Percentiles rank a stretch among this genome's conserved stretches.
Conservation (phyloP, 1,140 invertebrate species). For the Globodera rostochiensis region DNA sequence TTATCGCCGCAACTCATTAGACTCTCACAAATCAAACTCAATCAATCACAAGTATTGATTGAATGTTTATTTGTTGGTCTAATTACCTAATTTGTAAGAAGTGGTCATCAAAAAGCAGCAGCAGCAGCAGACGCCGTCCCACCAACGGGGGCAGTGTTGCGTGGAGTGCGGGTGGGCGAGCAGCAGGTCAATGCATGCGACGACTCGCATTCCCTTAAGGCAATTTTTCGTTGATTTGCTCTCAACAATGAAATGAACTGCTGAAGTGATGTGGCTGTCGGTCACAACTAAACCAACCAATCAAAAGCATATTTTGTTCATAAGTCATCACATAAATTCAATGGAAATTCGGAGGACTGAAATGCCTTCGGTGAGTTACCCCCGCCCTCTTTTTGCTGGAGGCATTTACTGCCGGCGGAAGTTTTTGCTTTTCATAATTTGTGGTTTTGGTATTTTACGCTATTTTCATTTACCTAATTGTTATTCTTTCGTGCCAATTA, state of each 20-base stretch:
- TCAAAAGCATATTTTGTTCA: background rate
- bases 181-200: background rate
- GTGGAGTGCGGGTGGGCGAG: constrained; percentile 21
- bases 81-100: background rate
- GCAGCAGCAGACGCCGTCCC: background rate
- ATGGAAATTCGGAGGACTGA: no score
- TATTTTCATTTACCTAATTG: background rate
- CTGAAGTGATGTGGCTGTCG: background rate
- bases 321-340: background rate
- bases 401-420: no score
- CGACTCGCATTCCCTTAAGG: background rate
- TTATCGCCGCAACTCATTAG: no score
- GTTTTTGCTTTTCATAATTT: no score
- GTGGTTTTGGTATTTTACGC: no score
- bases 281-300: background rate
- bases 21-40: no score
- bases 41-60: no score
- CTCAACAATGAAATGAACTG: constrained; percentile 18
- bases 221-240: constrained; percentile 21
- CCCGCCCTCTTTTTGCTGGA: no score
- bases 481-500: background rate
- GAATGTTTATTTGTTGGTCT: no score
- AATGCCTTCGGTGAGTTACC: no score
- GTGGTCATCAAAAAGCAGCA: background rate
- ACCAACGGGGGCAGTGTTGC: constrained; percentile 7